A percentile compares a stretch with the other conserved stretches of the same genome.
Conservation (phyloP, 1,140 invertebrate species). For the Pogonus chalceus region DNA sequence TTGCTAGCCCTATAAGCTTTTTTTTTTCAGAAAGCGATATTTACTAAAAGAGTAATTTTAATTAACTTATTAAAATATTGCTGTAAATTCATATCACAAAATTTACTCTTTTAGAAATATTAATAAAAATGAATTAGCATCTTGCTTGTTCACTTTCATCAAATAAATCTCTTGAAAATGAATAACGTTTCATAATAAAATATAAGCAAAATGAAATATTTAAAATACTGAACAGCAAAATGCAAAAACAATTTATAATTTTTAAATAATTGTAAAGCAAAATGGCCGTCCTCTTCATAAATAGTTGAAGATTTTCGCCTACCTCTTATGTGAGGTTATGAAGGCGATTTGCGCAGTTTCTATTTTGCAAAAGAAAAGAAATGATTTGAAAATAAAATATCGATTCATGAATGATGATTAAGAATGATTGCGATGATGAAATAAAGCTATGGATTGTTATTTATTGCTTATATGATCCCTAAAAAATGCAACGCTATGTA, state of each 20-base stretch:
- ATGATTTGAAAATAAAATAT: background rate
- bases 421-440: background rate
- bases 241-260: no score
- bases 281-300: background rate
- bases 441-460: background rate
- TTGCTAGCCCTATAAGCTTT: background rate
- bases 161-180: no score
- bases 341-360: background rate
- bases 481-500: constrained; percentile 4
- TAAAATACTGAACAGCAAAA: no score
- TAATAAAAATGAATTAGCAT: no score
- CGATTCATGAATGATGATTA: background rate
- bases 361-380: background rate
- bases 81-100: no score
- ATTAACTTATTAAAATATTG: no score
- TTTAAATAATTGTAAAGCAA: background rate
- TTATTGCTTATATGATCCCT: background rate
- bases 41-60: background rate
- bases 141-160: no score
- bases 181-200: no score
- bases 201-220: no score
- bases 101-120: no score
- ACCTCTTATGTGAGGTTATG: constrained; percentile 1
- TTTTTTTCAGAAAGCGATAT: background rate
- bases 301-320: constrained; percentile 3